Base-by-base conservation (phyloP, 2,113 vertebrate species). In the Cinclus mexicanus region DNA sequence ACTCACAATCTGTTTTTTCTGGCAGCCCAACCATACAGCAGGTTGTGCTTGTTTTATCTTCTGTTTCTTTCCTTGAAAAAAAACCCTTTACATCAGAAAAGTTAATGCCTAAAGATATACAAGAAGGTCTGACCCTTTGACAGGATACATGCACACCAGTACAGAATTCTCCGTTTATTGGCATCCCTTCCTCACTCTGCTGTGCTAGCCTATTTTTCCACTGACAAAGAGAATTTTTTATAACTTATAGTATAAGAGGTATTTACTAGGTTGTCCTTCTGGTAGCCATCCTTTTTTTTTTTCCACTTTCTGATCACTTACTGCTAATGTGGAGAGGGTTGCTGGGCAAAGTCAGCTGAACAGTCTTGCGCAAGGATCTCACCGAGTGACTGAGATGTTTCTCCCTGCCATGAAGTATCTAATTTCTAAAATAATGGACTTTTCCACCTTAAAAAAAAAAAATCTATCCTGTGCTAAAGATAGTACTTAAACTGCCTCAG, bases 1-100 rank as follows among this genome's bases (percentile, higher is more conserved):
- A 87, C 53, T 94, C 87, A 47, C 84, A 89, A 42, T 69, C 91
- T 94, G 70, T 7, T 91, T 69, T 93, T 93, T 87, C 67, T 96
- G 94, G 70, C 87, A 96, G 67, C 57, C 37, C 60, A 57, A 22
- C 15, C 53, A 57, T 39, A 31, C 9, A 70, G 57, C 78, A 93
- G 70, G 81, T 65, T 95, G 57, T 84, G 70, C 41, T 79, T 87
- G 87, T 93, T 87, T 67, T 1, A 57, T 50, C 39, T 67, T 63
- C 61, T 71, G 41, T 47, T 83, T 50, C 68, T 88, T 87, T 85
- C 42, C 37, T 67, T 87, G 56, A 80, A 89, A 78, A 56, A 1
- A 4, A 1, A 37, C 35, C 1, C 29, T 49, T 26, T 41, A 28
- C 44, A 28, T 64, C 44, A 42, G 57, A 83, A 63, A 79, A 76